Evolutionary conservation across 1,140 invertebrate species (phyloP), one percentile per base, ranked within the genome.

Genomic region (Probaryconus sp.): DNA sequence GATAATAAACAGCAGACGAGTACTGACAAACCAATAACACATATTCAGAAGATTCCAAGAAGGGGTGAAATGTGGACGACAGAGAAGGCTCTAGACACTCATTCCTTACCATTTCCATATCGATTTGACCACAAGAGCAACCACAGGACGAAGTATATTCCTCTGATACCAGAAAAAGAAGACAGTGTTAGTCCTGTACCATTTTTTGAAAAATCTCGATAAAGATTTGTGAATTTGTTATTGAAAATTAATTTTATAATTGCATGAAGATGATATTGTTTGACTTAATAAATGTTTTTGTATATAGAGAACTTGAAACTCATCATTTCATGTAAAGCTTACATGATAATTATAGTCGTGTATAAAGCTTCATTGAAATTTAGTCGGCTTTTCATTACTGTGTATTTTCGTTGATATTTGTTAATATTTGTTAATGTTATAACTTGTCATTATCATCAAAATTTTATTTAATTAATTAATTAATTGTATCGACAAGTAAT

Each of bases 71-170:
- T 58, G 6, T 76, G 56, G 14, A 31, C 37, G 1, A 65, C 47
- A 20, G 51, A 79, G 28, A 67, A 77, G 31, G 0, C 28, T 17
- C 1, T 56, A 17, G 37, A 69, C 3, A 1, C 47, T 13, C 77
- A 77, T 6, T 51, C 80, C 3, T 80, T 86, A 42, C 73, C 85
- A 3, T 87, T 87, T 37, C 86, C 87, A 0, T 87, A 87, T 30
- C 81, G 80, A 1, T 87, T 87, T 30, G 86, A 87, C 20, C 79
- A 79, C 3, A 83, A 81, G 35, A 86, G 79, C 6, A 85, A 88
- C 64, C 84, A 82, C 2, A 79, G 81, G 26, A 87, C 85, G 2
- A 84, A 84, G 24, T 88, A 88, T 33, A 88, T 88, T 64, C 87
- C 87, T 17, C 31, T 88, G 14, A 79, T 86, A 17, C 81, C 85